Percentiles rank a stretch among this genome's conserved stretches.
phyloP scores from a whole-genome alignment of 2,797 vertebrate genomes.

The Cossypha caffra region DNA sequence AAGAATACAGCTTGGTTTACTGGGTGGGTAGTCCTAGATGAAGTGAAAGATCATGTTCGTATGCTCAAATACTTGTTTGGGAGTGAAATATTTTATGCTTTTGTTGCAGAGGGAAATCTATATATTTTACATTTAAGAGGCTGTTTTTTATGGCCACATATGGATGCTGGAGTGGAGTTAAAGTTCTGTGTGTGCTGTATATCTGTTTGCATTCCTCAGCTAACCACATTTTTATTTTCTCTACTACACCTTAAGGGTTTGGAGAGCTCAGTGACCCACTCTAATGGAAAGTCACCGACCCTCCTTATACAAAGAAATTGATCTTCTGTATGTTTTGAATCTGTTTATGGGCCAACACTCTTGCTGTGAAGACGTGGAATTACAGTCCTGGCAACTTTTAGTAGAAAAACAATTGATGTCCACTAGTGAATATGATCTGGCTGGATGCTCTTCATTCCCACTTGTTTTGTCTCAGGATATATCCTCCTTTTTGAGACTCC shows the following conservation, averaged over 20 bases:
- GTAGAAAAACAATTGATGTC: not conserved
- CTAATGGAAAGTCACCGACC: slow-evolving; percentile 1
- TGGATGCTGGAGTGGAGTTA: slow-evolving; percentile 2
- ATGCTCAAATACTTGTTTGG: slow-evolving; percentile 52
- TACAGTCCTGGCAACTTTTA: not conserved
- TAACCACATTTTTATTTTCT: slow-evolving; percentile 56
- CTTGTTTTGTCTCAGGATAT: not conserved
- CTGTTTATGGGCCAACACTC: slow-evolving; percentile 11
- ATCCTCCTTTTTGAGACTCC: not conserved
- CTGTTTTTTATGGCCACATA: slow-evolving; percentile 16
- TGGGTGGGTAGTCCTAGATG: slow-evolving; percentile 71
- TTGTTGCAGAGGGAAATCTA: slow-evolving; percentile 64
- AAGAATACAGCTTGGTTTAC: slow-evolving; percentile 75
- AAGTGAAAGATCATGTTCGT: slow-evolving; percentile 69
- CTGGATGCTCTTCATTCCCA: not conserved
- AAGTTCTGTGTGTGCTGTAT: not conserved
- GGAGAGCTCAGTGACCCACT: slow-evolving; percentile 25
- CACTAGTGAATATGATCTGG: not conserved
- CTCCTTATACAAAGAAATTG: slow-evolving; percentile 32
- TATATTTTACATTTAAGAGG: slow-evolving; percentile 16
- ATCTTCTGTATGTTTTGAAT: slow-evolving; percentile 60
- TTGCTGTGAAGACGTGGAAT: not conserved
- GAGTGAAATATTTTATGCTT: slow-evolving; percentile 59
- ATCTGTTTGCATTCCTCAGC: slow-evolving; percentile 52
- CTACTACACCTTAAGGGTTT: slow-evolving; percentile 54